Evolutionary conservation across 92 coral and sea anemone species (phyloP), one percentile per base, ranked within the genome.

Genomic region (Chrysogorgia sp.): DNA sequence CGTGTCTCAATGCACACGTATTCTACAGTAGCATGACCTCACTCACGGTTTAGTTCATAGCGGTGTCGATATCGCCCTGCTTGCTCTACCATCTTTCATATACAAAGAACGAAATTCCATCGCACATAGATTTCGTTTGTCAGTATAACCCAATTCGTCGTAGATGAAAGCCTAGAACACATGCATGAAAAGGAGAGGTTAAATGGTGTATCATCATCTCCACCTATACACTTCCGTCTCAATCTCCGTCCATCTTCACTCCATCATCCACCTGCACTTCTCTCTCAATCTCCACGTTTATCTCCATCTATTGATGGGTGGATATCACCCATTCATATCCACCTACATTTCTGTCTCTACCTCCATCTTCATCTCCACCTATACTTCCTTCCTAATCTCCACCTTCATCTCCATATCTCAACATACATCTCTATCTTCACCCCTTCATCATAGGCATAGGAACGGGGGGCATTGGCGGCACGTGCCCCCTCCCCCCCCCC

Each of bases 71-170:
- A 69, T 58, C 21, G 40, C 48, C 10, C 19, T 65, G 28, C 10
- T 65, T 40, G 53, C 10, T 47, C 25, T 48, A 30, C 57, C 34
- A n/a, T 72, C 79, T 32, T 30, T 20, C 24, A 50, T 33, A 33
- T 19, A 6, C n/a, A 72, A 25, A 20, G 49, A 53, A 40, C 50
- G 64, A 34, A 72, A 91, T 48, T 94, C 94, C 7, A 85, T 80
- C 41, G 96, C 88, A 84, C 92, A 94, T 14, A 66, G 87, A 67
- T 94, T 89, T 76, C 96, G 75, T 55, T 92, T 91, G 12, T 83
- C 75, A 12, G 79, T 84, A 78, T 87, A 91, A 12, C 90, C 97
- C 76, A 94, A 82, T 58, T 94, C 98, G 26, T 94, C 87, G 80
- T 91, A 91, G 64, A 91, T 87, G 81, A 90, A 80, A 62, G 97